Evolutionary conservation across 2,888 invertebrate genomes (phyloP).

Genomic region (Diplazon laetatorius): DNA sequence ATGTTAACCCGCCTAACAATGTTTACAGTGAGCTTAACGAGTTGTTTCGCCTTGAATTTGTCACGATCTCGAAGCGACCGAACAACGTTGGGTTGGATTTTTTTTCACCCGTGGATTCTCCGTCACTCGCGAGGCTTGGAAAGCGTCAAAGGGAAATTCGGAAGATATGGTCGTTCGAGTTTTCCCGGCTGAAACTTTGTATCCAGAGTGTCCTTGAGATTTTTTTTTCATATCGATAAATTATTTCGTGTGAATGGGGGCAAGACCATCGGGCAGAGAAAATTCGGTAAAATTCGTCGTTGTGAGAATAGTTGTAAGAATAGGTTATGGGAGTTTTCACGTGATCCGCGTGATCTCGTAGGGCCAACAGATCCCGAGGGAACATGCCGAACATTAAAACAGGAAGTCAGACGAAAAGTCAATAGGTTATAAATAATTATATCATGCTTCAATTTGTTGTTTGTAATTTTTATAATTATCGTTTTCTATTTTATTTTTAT

Average conservation of each 20-base stretch:
- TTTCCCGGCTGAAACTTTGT: not conserved
- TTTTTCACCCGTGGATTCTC: conserved; percentile 46
- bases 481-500: no score
- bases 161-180: conserved; percentile 25
- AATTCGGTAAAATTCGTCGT: not conserved
- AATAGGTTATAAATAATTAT: no score
- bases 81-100: conserved; percentile 42
- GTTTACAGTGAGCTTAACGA: conserved; percentile 67
- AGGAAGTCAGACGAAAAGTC: no score
- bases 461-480: no score
- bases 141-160: conserved; percentile 51
- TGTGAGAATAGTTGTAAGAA: no score
- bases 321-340: no score
- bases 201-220: conserved; percentile 34
- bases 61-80: conserved; percentile 57
- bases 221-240: conserved; percentile 26
- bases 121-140: conserved; percentile 39
- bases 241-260: not conserved
- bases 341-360: no score
- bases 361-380: no score
- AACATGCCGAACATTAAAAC: no score
- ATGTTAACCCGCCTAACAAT: conserved; percentile 60
- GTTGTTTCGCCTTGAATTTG: conserved; percentile 68
- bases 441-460: no score
- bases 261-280: not conserved